These are phyloP conservation scores for Pseudopipra pipra DNA, from an alignment of 2,113 vertebrate species.

Conservation along the genomic window DNA sequence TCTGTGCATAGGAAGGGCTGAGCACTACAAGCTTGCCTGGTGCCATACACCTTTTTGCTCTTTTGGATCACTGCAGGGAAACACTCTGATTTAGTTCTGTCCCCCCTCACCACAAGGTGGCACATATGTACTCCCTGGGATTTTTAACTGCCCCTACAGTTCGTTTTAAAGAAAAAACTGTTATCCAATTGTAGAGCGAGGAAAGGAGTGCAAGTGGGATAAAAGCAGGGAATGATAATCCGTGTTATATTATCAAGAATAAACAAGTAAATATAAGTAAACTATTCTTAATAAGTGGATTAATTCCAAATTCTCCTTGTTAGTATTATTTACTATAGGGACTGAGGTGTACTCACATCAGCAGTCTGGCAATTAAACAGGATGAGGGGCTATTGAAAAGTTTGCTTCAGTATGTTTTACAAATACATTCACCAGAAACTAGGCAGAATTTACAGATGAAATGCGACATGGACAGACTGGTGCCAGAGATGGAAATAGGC, in stretches of 20 bases:
- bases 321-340: background rate
- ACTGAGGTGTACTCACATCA: background rate
- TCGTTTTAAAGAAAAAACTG: background rate
- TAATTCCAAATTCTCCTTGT: background rate
- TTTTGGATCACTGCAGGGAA: background rate
- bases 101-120: constrained; percentile 33
- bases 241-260: background rate
- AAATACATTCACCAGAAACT: background rate
- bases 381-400: background rate
- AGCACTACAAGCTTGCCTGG: background rate
- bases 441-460: background rate
- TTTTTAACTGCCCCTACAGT: background rate
- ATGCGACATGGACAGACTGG: background rate
- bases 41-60: background rate
- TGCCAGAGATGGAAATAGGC: background rate
- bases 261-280: background rate
- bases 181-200: background rate
- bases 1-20: background rate
- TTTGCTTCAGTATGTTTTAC: background rate
- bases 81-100: background rate
- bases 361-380: background rate
- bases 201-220: background rate
- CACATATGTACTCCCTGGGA: background rate
- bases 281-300: background rate
- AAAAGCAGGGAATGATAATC: background rate